Evolutionary conservation across 2,888 invertebrate species (phyloP), one percentile per base, ranked within the genome.

Genomic region (Argyra leucocephala): DNA sequence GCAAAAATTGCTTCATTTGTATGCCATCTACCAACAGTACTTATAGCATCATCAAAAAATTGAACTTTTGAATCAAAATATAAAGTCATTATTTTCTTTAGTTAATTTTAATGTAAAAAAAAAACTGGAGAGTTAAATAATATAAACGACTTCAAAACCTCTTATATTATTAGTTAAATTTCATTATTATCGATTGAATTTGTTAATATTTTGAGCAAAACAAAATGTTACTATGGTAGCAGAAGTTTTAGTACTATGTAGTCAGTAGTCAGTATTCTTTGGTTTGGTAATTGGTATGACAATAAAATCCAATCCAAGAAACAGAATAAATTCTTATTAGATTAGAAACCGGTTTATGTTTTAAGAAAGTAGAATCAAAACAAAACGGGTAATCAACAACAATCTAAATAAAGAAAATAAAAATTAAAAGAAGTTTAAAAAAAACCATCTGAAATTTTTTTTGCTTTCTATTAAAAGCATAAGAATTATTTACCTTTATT

Each of bases 21-120:
- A 78, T 95, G 96, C 94, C 95, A 96, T 67, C 85, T 83, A 65
- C 90, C 86, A 70, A 87, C 85, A n/a, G 90, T 89, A 69, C 88
- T 89, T 63, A 92, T 87, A n/a, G 90, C 87, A 74, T 88, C 88
- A 74, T 91, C 90, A 61, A 85, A 81, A 78, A 89, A 89, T 80
- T 85, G 86, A n/a, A 92, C 87, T 73, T 89, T 88, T 66, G 87
- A 90, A 78, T 93, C 93, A 74, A 91, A 91, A 74, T 91, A 91
- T 26, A 92, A 79, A 63, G 91, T 88, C 92, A 93, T 93, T 61
- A 62, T 67, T 22, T 22, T 10, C 21, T 23, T 37, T 63, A 22
- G 10, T 24, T 5, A 31, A 26, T 37, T 22, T 62, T 21, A 37
- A 1, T 62, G 6, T 15, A 61, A 58, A 58, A 22, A 22, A 58